Base-by-base conservation (phyloP, 2,113 vertebrate genomes). In the Tupaia chinensis region DNA sequence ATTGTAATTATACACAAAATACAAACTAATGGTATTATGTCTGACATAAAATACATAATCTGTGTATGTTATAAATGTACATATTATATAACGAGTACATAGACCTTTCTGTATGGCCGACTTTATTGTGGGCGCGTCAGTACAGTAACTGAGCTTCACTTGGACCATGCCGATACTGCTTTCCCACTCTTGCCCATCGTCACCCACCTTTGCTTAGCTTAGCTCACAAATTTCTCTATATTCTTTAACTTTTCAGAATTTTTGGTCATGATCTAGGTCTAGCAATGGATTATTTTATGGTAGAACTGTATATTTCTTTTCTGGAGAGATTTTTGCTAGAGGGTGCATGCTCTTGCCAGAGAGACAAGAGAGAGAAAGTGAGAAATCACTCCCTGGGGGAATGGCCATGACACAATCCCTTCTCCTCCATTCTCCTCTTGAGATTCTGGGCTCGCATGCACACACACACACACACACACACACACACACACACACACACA, bases 211-310 rank as follows among this genome's bases (percentile, higher is more conserved):
- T 80, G 17, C 86, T 88, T 90, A 95, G 56, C 29, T 73, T 93
- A 16, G 13, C 9, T 6, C 32, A 89, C 11, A 61, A 56, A 92
- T 80, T 92, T 84, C 53, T 95, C 56, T 19, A 82, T 20, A 63
- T 20, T 78, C 56, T 68, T 92, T 56, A 84, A 3, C 4, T 95
- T 95, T 94, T 84, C 66, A 58, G 56, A 58, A 66, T 87, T 84
- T 88, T 90, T 32, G 27, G 54, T 22, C 76, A 29, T 73, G 34
- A 25, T 66, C 32, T 56, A 78, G 53, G 34, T 87, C 88, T 79
- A 89, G n/a, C 44, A 7, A 12, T 23, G 6, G 7, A 87, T 96
- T 78, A 12, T 87, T 92, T 74, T 76, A 79, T 4, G 17, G 8
- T 73, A 12, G 44, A 95, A 85, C 61, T 65, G 65, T 65, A 63